These are phyloP conservation scores for Drosophila setosimentum DNA, from an alignment of 2,888 invertebrate species.

Conservation along the genomic window DNA sequence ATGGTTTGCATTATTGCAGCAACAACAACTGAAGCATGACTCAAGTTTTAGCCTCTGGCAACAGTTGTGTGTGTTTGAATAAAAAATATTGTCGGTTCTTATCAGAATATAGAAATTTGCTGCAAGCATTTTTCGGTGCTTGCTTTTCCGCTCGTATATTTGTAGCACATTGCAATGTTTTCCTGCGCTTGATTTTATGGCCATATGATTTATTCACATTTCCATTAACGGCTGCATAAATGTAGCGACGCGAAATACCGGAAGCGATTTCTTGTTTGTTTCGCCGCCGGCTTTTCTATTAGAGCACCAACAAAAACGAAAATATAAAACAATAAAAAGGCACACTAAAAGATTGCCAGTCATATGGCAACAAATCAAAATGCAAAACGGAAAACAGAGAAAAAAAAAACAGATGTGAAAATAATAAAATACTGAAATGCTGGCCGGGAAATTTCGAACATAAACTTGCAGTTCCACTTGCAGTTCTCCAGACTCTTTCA, in stretches of 20 bases:
- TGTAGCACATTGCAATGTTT: conserved; percentile 51
- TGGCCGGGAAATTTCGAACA: conserved; percentile 56
- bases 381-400: conserved; percentile 70
- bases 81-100: conserved; percentile 39
- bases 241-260: conserved; percentile 79
- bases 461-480: conserved; percentile 50
- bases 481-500: conserved; percentile 19
- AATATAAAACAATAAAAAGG: conserved; percentile 3
- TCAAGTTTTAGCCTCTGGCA: not conserved
- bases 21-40: not conserved
- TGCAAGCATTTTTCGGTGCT: conserved; percentile 19
- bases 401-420: conserved; percentile 18
- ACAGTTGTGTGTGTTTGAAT: conserved; percentile 2
- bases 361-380: conserved; percentile 70
- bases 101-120: conserved; percentile 35
- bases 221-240: conserved; percentile 79
- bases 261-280: conserved; percentile 79
- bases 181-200: conserved; percentile 72
- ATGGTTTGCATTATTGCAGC: conserved; percentile 9
- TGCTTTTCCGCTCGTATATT: conserved; percentile 54
- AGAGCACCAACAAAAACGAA: conserved; percentile 20
- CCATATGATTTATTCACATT: conserved; percentile 78
- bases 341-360: conserved; percentile 61
- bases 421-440: conserved; percentile 47
- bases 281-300: conserved; percentile 31